Evolutionary conservation across 2,113 vertebrate genomes (phyloP).

Genomic region (Myocastor coypus): DNA sequence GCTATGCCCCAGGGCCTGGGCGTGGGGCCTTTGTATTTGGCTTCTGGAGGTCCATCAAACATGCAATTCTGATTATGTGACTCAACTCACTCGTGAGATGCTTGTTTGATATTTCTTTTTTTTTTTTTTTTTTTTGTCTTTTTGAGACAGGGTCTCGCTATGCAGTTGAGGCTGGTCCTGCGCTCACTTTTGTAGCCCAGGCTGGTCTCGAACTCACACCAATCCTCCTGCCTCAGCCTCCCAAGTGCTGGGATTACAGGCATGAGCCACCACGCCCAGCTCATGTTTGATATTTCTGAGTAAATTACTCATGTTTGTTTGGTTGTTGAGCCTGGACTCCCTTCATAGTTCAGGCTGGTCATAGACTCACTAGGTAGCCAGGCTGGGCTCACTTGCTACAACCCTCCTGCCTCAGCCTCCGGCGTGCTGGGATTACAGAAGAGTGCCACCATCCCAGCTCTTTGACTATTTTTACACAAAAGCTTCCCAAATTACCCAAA

Average conservation of each 20-base stretch:
- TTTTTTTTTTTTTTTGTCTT: no score
- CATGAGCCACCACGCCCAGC: no score
- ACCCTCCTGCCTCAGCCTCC: not conserved
- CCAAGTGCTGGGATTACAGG: no score
- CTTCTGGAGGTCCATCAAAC: not conserved
- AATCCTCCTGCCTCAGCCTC: no score
- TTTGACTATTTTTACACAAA: not conserved
- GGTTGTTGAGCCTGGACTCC: not conserved
- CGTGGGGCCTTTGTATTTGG: fast-evolving
- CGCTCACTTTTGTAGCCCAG: no score
- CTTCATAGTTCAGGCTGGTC: not conserved
- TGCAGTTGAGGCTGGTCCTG: no score
- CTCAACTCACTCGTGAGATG: not conserved
- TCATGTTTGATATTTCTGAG: not conserved
- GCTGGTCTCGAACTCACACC: no score
- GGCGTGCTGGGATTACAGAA: not conserved
- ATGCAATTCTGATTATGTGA: not conserved
- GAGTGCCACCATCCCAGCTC: not conserved
- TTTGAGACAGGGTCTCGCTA: no score
- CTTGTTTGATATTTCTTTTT: not conserved
- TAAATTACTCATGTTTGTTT: not conserved
- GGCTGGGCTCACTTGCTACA: not conserved
- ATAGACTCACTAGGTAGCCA: not conserved
- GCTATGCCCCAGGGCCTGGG: not conserved
- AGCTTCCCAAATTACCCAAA: not conserved